Evolutionary conservation across 1,140 invertebrate genomes (phyloP), one percentile per base, ranked within the genome.

Genomic region (Lepidostoma basale): DNA sequence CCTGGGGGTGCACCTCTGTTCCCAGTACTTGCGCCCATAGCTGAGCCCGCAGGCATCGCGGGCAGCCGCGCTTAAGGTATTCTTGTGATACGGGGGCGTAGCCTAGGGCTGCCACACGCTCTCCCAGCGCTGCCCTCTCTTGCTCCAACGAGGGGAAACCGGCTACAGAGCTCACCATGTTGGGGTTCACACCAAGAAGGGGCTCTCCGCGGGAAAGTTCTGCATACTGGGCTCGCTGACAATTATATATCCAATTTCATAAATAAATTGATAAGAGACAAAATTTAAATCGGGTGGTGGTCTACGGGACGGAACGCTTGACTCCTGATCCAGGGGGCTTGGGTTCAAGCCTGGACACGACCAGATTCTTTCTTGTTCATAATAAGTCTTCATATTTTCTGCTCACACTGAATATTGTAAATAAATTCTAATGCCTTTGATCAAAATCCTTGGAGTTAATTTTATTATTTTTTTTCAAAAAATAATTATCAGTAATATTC

Each of bases 11-110:
- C 4, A 93, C 79, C 59, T 90, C 86, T 0, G 92, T 88, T 33
- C 92, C 92, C 18, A 97, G 82, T 12, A 96, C 89, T 67, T 94
- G 87, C 1, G 88, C 85, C 94, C 94, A 97, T 1, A 96, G 79
- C 72, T 84, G 86, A 0, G 89, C 90, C 44, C 95, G 79, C 1
- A 95, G 79, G 66, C 89, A 89, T 68, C 89, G 85, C 0, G 94
- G 93, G 74, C 91, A 92, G 1, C 94, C 94, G 70, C 88, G 89
- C 82, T 96, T 96, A 1, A 94, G 80, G 82, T 89, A 96, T 80
- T 96, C 94, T 79, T 92, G 90, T 58, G 88, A 88, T 5, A 92
- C 84, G 0, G 90, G 90, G 0, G 90, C 89, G 74, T 91, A 88
- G 74, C 89, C 89, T 39, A 86, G 83, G 2, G 76, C 78, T 1